Conservation (phyloP, 2,888 invertebrate genomes). For the Lasioglossum calceatum region DNA sequence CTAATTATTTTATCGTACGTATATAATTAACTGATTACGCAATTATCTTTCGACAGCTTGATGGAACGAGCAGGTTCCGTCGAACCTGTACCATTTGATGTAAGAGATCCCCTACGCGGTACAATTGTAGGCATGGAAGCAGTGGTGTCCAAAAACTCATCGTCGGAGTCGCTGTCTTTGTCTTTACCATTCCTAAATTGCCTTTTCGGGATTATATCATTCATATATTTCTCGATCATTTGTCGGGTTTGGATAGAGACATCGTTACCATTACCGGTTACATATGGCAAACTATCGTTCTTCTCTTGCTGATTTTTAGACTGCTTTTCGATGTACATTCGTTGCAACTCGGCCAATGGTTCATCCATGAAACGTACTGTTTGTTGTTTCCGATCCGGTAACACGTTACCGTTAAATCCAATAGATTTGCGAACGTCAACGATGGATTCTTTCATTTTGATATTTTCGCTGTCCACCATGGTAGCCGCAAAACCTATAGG, state of each 20-base stretch:
- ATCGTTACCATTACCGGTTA: slow-evolving; percentile 68
- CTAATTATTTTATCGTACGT: neutral
- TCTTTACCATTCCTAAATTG: slow-evolving; percentile 63
- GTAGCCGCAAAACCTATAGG: slow-evolving; percentile 72
- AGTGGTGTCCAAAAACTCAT: slow-evolving; percentile 82
- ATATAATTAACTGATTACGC: slow-evolving; percentile 57
- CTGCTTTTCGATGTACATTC: slow-evolving; percentile 61
- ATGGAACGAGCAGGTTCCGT: slow-evolving; percentile 53
- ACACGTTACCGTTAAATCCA: slow-evolving; percentile 35
- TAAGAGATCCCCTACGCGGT: slow-evolving; percentile 76
- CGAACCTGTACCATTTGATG: slow-evolving; percentile 74
- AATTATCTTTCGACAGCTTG: slow-evolving; percentile 59
- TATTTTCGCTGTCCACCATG: slow-evolving; percentile 46
- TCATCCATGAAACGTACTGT: slow-evolving; percentile 70
- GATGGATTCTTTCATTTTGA: slow-evolving; percentile 19
- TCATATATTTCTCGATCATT: slow-evolving; percentile 78
- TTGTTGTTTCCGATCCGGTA: slow-evolving; percentile 55
- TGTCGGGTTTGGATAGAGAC: slow-evolving; percentile 72
- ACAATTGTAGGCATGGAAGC: slow-evolving; percentile 72
- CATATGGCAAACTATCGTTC: slow-evolving; percentile 65
- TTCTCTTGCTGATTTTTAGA: slow-evolving; percentile 39
- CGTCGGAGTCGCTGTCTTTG: slow-evolving; percentile 79
- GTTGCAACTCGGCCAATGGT: slow-evolving; percentile 62
- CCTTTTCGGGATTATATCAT: slow-evolving; percentile 65
- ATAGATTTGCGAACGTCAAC: slow-evolving; percentile 28